phyloP scores from a whole-genome alignment of 1,140 invertebrate species.

The Reticulitermes speratus region DNA sequence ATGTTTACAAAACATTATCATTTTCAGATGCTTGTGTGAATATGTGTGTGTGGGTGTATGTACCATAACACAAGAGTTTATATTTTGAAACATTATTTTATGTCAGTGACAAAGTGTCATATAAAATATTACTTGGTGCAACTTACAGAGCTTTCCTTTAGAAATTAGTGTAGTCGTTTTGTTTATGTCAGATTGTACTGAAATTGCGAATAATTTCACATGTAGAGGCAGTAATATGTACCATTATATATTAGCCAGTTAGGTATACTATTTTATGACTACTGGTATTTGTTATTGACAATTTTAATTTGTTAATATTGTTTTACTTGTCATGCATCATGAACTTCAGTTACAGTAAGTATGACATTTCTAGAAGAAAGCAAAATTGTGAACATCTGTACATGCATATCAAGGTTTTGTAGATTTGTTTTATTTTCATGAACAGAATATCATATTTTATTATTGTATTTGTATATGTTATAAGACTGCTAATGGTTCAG shows the following conservation, averaged over 20 bases:
- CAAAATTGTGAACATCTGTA: background rate
- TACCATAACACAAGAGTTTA: background rate
- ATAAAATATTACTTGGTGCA: constrained; percentile 1
- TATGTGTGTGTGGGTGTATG: background rate
- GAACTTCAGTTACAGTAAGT: background rate
- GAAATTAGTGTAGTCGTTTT: background rate
- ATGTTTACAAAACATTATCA: background rate
- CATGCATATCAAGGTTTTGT: background rate
- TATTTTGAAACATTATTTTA: background rate
- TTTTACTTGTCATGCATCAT: background rate
- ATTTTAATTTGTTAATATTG: background rate
- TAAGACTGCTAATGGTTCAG: background rate
- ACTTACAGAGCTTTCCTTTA: background rate
- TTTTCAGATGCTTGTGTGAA: background rate
- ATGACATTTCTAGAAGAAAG: background rate
- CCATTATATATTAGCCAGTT: background rate
- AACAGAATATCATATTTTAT: background rate
- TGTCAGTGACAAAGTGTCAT: background rate
- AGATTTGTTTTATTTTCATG: background rate
- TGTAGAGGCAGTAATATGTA: background rate
- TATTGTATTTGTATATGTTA: background rate
- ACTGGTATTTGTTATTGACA: background rate
- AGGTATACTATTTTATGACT: background rate
- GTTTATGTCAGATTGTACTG: background rate
- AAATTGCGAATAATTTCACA: too few species aligned